Evolutionary conservation across 2,888 invertebrate genomes (phyloP).

Genomic region (Sarcophaga subvicina): DNA sequence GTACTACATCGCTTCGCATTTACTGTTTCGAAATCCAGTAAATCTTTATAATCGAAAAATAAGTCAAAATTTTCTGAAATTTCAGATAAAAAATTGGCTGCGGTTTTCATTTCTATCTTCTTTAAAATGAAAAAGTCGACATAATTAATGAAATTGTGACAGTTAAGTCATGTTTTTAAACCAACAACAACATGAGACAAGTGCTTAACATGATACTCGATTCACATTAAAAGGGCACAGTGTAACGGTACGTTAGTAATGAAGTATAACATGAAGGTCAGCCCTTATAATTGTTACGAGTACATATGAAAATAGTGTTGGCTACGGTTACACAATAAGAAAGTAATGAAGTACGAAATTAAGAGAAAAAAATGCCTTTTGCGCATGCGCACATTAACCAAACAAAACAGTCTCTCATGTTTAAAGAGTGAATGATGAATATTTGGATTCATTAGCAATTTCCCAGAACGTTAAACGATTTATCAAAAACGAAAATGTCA

Average conservation of each 20-base stretch:
- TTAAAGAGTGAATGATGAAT: not conserved
- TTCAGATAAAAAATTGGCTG: too few relatives aligned
- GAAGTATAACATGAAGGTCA: constrained; percentile 52
- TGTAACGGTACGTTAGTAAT: constrained; percentile 8
- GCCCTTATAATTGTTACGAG: constrained; percentile 29
- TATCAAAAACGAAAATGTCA: constrained; percentile 69
- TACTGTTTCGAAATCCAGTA: too few relatives aligned
- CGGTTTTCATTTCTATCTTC: too few relatives aligned
- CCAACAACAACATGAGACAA: constrained; percentile 19
- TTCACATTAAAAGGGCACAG: constrained; percentile 17
- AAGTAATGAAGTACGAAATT: too few relatives aligned
- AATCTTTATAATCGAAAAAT: too few relatives aligned
- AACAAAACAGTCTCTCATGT: not conserved
- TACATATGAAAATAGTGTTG: not conserved
- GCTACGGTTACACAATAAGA: too few relatives aligned
- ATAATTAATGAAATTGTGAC: constrained; percentile 64
- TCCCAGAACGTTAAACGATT: constrained; percentile 80
- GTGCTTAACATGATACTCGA: not conserved
- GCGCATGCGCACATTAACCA: not conserved
- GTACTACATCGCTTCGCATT: too few relatives aligned
- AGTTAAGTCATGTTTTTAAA: constrained; percentile 34
- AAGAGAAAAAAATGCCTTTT: not conserved
- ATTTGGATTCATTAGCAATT: constrained; percentile 74
- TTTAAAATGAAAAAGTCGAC: not conserved
- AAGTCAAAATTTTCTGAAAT: too few relatives aligned